phyloP scores from a whole-genome alignment of 2,888 invertebrate species.

The Molorchus minor region DNA sequence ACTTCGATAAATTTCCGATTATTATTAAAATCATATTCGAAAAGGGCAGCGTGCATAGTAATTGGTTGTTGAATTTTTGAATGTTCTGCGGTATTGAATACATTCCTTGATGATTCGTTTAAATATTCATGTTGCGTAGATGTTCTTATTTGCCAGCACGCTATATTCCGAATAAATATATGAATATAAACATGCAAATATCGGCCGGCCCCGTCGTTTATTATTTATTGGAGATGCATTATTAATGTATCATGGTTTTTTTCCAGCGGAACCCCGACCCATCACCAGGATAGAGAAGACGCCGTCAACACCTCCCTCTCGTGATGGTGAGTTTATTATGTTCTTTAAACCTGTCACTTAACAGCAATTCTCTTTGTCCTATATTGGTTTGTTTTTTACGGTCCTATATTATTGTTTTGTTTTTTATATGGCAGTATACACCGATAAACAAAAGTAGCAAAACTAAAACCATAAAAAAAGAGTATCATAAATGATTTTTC shows the following conservation, averaged over 20 bases:
- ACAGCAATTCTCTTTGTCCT: not conserved
- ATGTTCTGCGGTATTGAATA: constrained; percentile 50
- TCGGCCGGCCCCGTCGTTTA: constrained; percentile 39
- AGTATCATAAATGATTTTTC: no score
- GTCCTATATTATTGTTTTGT: no score
- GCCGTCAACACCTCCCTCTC: constrained; percentile 79
- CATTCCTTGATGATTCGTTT: constrained; percentile 51
- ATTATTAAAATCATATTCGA: constrained; percentile 30
- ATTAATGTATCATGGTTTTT: constrained; percentile 47
- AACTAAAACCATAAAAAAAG: no score
- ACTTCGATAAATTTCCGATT: constrained; percentile 13
- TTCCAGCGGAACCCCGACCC: constrained; percentile 66
- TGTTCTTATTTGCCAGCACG: constrained; percentile 56
- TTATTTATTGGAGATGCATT: constrained; percentile 14
- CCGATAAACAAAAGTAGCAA: no score
- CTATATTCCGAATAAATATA: constrained; percentile 54
- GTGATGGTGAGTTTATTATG: constrained; percentile 68
- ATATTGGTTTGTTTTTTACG: no score
- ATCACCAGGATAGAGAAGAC: constrained; percentile 74
- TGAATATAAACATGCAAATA: constrained; percentile 56
- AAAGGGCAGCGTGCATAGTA: constrained; percentile 45
- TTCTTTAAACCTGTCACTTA: not conserved
- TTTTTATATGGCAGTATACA: no score
- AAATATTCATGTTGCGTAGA: constrained; percentile 55
- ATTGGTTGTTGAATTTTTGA: constrained; percentile 56